phyloP scores from a whole-genome alignment of 2,113 vertebrate genomes.

The Centropus unirufus region DNA sequence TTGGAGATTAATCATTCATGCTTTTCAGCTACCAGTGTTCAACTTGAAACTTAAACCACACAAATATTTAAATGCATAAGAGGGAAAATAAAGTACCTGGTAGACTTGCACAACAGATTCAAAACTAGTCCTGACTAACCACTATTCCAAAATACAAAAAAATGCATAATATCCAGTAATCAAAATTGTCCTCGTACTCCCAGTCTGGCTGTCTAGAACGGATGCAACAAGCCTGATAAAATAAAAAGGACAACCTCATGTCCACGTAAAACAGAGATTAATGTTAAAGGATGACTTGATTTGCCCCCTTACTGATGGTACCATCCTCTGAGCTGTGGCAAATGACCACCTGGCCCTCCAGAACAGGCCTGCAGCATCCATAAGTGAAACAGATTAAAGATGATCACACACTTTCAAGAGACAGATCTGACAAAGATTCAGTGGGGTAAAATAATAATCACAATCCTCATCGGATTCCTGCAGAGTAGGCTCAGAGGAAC shows the following conservation, averaged over 20 bases:
- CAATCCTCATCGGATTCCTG: neutral
- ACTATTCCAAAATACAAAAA: neutral
- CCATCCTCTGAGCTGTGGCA: neutral
- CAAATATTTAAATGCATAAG: neutral
- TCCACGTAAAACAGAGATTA: neutral
- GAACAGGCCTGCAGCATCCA: neutral
- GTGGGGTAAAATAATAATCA: neutral
- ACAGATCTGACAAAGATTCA: neutral
- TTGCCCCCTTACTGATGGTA: neutral
- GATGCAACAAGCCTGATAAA: neutral
- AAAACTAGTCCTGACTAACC: neutral
- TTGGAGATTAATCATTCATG: neutral
- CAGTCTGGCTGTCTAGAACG: neutral
- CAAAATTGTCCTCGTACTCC: neutral
- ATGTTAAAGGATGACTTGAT: neutral
- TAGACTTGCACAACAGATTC: neutral
- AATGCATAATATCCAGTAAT: neutral
- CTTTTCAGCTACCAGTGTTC: neutral
- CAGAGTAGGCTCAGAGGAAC: neutral
- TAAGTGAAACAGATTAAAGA: neutral
- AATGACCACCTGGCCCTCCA: neutral
- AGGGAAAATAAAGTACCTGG: neutral
- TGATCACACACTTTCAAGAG: neutral
- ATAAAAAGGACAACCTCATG: neutral
- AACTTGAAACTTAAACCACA: conserved; percentile 35